Conservation (phyloP, 2,113 vertebrate genomes). For the Chascanopsetta lugubris region DNA sequence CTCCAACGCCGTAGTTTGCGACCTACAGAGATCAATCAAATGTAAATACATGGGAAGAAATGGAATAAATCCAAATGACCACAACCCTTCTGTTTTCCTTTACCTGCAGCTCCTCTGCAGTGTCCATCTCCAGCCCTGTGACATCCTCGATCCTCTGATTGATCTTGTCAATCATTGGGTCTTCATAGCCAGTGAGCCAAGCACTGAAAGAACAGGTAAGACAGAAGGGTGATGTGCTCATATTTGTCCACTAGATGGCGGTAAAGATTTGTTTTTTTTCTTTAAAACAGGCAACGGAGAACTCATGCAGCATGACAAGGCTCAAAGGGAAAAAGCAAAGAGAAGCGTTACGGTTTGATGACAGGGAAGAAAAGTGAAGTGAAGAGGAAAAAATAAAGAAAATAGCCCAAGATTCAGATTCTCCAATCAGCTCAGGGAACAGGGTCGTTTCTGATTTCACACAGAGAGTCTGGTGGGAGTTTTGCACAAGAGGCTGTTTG, state of each 20-base stretch:
- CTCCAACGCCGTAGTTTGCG: conserved; percentile 89
- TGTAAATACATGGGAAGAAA: too few relatives aligned
- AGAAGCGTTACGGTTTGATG: not conserved
- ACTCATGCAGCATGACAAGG: conserved; percentile 42
- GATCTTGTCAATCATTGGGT: conserved; percentile 88
- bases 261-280: conserved; percentile 19
- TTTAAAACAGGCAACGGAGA: not conserved
- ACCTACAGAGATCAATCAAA: conserved; percentile 76
- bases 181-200: conserved; percentile 91
- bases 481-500: not conserved
- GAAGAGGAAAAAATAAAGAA: conserved; percentile 3
- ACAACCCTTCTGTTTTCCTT: not conserved
- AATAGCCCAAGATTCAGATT: conserved; percentile 51
- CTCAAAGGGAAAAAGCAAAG: not conserved
- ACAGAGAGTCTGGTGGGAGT: not conserved
- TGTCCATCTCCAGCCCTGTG: conserved; percentile 94
- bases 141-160: conserved; percentile 93
- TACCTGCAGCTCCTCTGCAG: conserved; percentile 95
- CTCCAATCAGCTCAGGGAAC: conserved; percentile 70
- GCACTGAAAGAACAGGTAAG: conserved; percentile 79
- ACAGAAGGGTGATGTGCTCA: not conserved
- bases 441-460: conserved; percentile 4
- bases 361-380: not conserved
- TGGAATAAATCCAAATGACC: not conserved
- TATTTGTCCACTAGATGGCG: conserved; percentile 58